Evolutionary conservation across 2,113 vertebrate genomes (phyloP), one percentile per base, ranked within the genome.

Genomic region (Embiotoca jacksoni): DNA sequence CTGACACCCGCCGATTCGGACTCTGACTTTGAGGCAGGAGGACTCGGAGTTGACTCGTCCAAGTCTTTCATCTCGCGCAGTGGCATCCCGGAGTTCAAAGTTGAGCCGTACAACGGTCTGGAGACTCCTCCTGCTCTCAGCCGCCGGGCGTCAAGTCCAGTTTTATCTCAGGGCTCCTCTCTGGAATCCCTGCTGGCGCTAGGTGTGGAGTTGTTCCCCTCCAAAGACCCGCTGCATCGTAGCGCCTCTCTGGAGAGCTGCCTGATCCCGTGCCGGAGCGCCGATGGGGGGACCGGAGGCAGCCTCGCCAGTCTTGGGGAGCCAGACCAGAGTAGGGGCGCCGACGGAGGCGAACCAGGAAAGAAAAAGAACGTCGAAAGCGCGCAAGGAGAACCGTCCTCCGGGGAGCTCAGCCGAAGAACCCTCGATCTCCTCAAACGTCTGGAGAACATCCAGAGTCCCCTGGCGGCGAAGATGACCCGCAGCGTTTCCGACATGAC

Each of bases 401-500:
- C 96, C 6, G 97, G 96, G 64, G 97, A 99, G 84, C 95, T 99
- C 73, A 99, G 98, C 88, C 95, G 96, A 80, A 96, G 97, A 85
- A 99, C 98, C 23, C 92, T 99, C 35, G 98, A 99, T 76, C 96
- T 99, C 72, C 91, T 99, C 68, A 96, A 96, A 80, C 96, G 97
- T 33, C 93, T 99, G 81, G 98, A 99, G 88, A 97, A 99, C 85
- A 98, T 99, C 72, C 96, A 97, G 87, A 97, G 94, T 74, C 98
- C 98, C 39, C 91, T 95, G 16, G 93, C 90, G 7, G 94, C 94
- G 57, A 96, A 96, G 84, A 97, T 99, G 95, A 98, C 97, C n/a
- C 96, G 95, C 47, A 99, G 98, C 50, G 86, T 98, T 70, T 99
- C 98, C 30, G 98, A 99, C 82, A 95, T 97, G 90, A 96, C 96